Conservation (phyloP, 2,888 invertebrate species). For the Leucophenga montana region DNA sequence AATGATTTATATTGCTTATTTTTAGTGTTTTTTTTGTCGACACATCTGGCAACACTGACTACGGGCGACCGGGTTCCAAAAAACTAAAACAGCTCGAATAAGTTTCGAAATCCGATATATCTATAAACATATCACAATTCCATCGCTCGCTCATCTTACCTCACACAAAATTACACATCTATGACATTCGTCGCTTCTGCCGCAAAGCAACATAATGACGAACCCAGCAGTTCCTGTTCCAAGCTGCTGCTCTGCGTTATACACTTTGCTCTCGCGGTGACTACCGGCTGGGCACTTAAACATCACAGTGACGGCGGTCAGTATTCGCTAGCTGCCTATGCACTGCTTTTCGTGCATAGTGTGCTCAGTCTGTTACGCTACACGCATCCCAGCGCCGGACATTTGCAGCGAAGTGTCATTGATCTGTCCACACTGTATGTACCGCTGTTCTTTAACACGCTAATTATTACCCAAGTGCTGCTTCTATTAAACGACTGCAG, state of each 20-base stretch:
- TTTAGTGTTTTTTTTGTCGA: no score
- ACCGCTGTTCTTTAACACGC: conserved; percentile 53
- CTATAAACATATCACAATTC: no score
- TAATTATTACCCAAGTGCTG: conserved; percentile 53
- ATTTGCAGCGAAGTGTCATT: conserved; percentile 50
- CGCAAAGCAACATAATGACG: no score
- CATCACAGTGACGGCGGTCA: conserved; percentile 45
- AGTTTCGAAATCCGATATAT: no score
- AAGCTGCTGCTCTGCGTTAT: conserved; percentile 54
- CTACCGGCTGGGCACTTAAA: conserved; percentile 57
- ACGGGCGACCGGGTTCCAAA: no score
- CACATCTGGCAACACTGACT: no score
- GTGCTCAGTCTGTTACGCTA: conserved; percentile 54
- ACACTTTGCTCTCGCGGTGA: conserved; percentile 54
- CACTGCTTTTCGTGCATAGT: conserved; percentile 53
- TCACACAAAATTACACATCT: no score
- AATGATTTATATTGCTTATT: no score
- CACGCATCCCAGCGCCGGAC: conserved; percentile 51
- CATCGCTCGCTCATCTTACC: no score
- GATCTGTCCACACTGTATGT: conserved; percentile 53
- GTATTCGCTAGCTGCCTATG: conserved; percentile 51
- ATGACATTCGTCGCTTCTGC: no score
- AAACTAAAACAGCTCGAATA: no score
- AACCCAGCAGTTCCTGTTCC: no score
- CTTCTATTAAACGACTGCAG: conserved; percentile 28